Evolutionary conservation across 1,140 invertebrate genomes (phyloP), one percentile per base, ranked within the genome.

Genomic region (Agrypnia vestita): DNA sequence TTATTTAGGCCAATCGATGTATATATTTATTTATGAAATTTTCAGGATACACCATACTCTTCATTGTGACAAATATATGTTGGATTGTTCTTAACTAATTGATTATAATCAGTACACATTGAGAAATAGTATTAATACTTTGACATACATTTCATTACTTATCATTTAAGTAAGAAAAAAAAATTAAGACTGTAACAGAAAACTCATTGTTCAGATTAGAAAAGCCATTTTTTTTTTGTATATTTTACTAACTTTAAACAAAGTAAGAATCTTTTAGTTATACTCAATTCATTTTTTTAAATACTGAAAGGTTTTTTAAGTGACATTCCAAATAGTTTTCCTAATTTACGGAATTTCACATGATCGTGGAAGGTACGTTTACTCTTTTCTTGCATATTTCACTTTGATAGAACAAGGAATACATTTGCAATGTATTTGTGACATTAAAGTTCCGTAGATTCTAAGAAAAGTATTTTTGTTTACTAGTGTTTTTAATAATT

Each of bases 1-100:
- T 17, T 3, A 35, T 35, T 21, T 83, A 83, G 82, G 82, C 82
- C 82, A 83, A 83, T 83, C 82, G 82, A 83, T 83, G 82, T 83
- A 78, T 82, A 75, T 82, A 81, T 82, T 80, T 80, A 79, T 80
- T 78, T 79, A 21, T 72, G 78, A 80, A 72, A 80, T 53, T n/a
- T 80, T 55, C 79, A 80, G 56, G 79, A 82, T 79, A 79, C 77
- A 82, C 62, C 80, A 77, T 64, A n/a, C 49, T 51, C 11, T 64
- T 64, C 61, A 64, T 12, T 35, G 61, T 64, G 61, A 64, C 61
- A 64, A 25, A 43, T 64, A 64, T 59, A 59, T 21, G 17, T 59
- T 59, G 55, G 55, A 59, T 62, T 62, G 21, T 62, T 62, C 61
- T 62, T 62, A 62, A 12, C 19, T 62, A 62, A 12, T 10, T 62